Conservation (phyloP, 2,888 invertebrate species). For the Drosophila cognata region DNA sequence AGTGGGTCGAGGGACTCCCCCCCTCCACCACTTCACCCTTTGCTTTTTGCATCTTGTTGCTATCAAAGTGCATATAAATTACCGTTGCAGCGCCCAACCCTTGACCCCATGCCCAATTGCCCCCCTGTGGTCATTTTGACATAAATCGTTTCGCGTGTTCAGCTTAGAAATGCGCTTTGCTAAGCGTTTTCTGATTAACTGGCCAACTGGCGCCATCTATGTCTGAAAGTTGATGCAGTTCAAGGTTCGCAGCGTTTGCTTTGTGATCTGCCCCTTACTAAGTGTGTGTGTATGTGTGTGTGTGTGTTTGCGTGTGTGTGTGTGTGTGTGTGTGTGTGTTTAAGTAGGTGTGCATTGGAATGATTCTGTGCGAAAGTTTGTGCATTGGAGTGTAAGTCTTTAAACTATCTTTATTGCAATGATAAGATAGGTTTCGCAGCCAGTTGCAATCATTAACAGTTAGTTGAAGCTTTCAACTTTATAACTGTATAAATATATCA, state of each 20-base stretch:
- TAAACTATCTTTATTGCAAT: background rate
- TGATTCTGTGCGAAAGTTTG: background rate
- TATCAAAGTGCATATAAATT: conserved; percentile 81
- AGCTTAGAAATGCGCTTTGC: conserved; percentile 29
- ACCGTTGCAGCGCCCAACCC: conserved; percentile 20
- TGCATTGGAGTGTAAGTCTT: background rate
- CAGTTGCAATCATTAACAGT: background rate
- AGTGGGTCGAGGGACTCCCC: conserved; percentile 26
- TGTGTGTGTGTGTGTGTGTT: background rate
- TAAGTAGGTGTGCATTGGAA: background rate
- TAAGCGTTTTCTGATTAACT: conserved; percentile 76
- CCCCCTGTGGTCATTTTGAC: conserved; percentile 45
- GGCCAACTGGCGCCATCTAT: conserved; percentile 22
- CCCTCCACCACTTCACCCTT: conserved; percentile 21
- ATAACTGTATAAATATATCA: background rate
- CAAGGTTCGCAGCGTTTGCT: background rate
- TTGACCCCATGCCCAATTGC: conserved; percentile 1
- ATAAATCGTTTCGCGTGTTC: conserved; percentile 36
- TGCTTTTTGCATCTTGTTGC: conserved; percentile 75
- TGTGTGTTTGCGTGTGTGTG: background rate
- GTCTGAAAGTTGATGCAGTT: background rate
- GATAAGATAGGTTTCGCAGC: background rate
- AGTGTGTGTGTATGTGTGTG: background rate
- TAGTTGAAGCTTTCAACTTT: background rate
- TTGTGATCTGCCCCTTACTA: background rate